Percentiles rank a stretch among this genome's conserved stretches.
Conservation (phyloP, 1,140 invertebrate genomes). For the Galleria mellonella region DNA sequence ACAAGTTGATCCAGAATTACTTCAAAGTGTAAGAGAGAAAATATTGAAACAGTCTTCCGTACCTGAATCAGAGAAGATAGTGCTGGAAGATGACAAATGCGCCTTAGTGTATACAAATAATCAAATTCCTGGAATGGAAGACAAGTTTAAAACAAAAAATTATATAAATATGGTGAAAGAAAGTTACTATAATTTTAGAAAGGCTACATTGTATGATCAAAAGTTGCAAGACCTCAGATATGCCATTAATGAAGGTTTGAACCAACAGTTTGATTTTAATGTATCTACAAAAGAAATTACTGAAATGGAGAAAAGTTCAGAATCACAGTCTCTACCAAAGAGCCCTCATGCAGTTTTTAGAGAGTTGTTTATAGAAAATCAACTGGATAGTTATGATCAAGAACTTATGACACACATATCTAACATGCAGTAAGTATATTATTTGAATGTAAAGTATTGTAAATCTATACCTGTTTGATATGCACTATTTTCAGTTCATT, state of each 20-base stretch:
- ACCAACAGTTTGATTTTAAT: slow-evolving; percentile 49
- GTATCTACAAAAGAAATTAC: slow-evolving; percentile 10
- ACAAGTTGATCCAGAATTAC: slow-evolving; percentile 62
- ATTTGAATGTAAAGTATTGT: not conserved
- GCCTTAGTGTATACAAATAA: slow-evolving; percentile 61
- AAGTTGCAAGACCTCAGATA: slow-evolving; percentile 63
- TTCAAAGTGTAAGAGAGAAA: slow-evolving; percentile 57
- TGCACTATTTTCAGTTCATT: too few species aligned
- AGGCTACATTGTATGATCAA: slow-evolving; percentile 64
- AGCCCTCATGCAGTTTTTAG: slow-evolving; percentile 59
- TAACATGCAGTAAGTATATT: slow-evolving; percentile 53
- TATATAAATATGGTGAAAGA: slow-evolving; percentile 62
- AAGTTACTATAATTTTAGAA: slow-evolving; percentile 70
- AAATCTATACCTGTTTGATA: not conserved
- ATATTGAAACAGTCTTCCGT: slow-evolving; percentile 48
- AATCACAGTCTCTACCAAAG: slow-evolving; percentile 25
- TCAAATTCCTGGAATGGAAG: slow-evolving; percentile 44
- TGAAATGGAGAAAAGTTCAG: slow-evolving; percentile 3
- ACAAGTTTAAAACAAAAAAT: slow-evolving; percentile 52
- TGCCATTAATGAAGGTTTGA: slow-evolving; percentile 69
- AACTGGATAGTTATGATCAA: slow-evolving; percentile 56
- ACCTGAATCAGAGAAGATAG: slow-evolving; percentile 22
- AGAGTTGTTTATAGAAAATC: slow-evolving; percentile 50
- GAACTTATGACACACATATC: slow-evolving; percentile 52
- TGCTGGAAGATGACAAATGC: slow-evolving; percentile 63